These are phyloP conservation scores for Bellardia bayeri DNA, from an alignment of 2,888 invertebrate species.

Conservation along the genomic window DNA sequence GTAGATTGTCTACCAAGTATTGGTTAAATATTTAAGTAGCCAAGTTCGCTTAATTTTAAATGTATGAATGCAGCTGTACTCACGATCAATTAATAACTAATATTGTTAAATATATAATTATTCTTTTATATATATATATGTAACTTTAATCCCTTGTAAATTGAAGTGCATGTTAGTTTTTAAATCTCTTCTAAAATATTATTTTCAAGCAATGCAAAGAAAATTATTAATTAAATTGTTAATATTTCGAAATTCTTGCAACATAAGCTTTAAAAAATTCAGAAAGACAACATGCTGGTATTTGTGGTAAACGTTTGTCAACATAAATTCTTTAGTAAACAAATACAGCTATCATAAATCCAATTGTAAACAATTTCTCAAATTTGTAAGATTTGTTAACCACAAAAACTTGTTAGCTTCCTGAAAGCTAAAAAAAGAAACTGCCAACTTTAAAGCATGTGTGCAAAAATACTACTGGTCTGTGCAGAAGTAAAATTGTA, in stretches of 20 bases:
- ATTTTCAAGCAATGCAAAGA: too few relatives aligned
- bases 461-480: not conserved
- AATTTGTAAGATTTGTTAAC: slow-evolving; percentile 28
- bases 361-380: slow-evolving; percentile 28
- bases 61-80: not conserved
- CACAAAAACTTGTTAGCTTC: slow-evolving; percentile 51
- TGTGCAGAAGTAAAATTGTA: not conserved
- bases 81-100: not conserved
- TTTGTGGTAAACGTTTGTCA: slow-evolving; percentile 29
- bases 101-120: not conserved
- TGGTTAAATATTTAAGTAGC: slow-evolving; percentile 47
- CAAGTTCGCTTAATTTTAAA: slow-evolving; percentile 2
- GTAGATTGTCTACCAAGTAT: not conserved
- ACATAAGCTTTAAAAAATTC: not conserved
- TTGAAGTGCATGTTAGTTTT: too few relatives aligned
- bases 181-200: too few relatives aligned
- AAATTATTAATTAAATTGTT: too few relatives aligned
- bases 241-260: not conserved
- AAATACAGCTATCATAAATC: slow-evolving; percentile 26
- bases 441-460: not conserved
- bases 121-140: not conserved
- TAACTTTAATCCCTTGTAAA: not conserved
- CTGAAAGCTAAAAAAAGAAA: not conserved
- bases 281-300: not conserved
- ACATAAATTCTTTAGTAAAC: not conserved